Percentiles rank a stretch among this genome's conserved stretches.
These are phyloP conservation scores for Porites lutea DNA, from an alignment of 64 coral and sea anemone species.

Conservation along the genomic window DNA sequence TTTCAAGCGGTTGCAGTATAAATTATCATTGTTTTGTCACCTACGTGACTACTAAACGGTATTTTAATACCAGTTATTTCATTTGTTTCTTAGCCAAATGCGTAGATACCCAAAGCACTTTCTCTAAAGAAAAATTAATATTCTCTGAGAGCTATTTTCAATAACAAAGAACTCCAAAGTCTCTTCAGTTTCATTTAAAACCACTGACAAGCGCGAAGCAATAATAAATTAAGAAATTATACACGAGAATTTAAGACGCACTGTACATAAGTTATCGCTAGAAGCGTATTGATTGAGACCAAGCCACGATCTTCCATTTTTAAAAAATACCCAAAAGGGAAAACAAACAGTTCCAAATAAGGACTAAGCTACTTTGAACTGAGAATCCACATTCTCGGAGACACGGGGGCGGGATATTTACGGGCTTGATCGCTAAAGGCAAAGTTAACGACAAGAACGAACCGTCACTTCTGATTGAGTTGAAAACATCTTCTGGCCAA, in stretches of 20 bases:
- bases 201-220: background rate
- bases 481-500: too few relatives aligned
- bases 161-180: background rate
- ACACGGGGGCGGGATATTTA: too few relatives aligned
- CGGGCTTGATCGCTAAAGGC: too few relatives aligned
- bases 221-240: constrained; percentile 33
- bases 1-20: background rate
- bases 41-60: constrained; percentile 26
- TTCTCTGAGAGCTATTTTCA: background rate
- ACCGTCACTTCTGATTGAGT: too few relatives aligned
- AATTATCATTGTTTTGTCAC: background rate
- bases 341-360: too few relatives aligned
- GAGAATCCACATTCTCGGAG: too few relatives aligned
- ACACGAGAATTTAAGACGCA: background rate
- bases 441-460: too few relatives aligned
- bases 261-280: background rate
- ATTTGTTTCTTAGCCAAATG: background rate
- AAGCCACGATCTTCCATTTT: too few relatives aligned
- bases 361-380: too few relatives aligned
- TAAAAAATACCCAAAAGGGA: too few relatives aligned
- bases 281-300: too few relatives aligned
- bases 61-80: constrained; percentile 24
- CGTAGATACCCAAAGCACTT: background rate
- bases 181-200: background rate
- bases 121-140: background rate